These are phyloP conservation scores for Cephus spinipes DNA, from an alignment of 2,888 invertebrate genomes.

Conservation along the genomic window DNA sequence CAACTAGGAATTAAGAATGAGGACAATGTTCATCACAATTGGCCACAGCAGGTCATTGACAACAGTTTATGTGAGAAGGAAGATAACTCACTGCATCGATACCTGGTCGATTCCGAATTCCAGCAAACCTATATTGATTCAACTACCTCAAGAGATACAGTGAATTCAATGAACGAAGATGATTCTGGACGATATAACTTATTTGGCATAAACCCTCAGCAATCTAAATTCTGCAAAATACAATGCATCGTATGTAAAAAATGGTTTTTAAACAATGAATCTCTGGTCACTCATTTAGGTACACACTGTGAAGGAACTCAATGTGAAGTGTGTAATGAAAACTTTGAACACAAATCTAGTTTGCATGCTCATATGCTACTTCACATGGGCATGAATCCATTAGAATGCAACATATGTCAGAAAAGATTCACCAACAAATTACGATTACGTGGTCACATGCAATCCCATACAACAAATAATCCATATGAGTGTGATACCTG, in stretches of 20 bases:
- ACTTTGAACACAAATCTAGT: constrained; percentile 50
- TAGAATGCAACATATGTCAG: constrained; percentile 59
- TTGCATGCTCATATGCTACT: constrained; percentile 59
- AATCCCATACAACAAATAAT: constrained; percentile 39
- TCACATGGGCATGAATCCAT: constrained; percentile 57
- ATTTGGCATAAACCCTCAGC: constrained; percentile 27
- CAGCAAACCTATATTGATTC: too few relatives aligned
- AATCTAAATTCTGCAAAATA: constrained; percentile 60
- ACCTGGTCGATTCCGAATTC: constrained; percentile 40
- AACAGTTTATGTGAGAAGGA: constrained; percentile 54
- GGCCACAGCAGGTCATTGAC: constrained; percentile 53
- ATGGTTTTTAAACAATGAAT: constrained; percentile 63
- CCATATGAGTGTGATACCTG: constrained; percentile 36
- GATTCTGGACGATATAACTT: too few relatives aligned
- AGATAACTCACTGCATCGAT: constrained; percentile 50
- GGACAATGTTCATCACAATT: constrained; percentile 53
- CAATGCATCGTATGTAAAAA: constrained; percentile 62
- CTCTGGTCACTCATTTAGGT: constrained; percentile 59
- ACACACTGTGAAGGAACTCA: constrained; percentile 40
- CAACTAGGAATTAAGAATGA: constrained; percentile 60
- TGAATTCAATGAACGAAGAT: too few relatives aligned
- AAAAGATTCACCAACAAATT: constrained; percentile 59
- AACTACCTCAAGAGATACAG: too few relatives aligned
- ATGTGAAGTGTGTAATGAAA: constrained; percentile 60
- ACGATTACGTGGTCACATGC: constrained; percentile 58